Conservation (phyloP, 2,888 invertebrate species). For the Agrotis clavis region DNA sequence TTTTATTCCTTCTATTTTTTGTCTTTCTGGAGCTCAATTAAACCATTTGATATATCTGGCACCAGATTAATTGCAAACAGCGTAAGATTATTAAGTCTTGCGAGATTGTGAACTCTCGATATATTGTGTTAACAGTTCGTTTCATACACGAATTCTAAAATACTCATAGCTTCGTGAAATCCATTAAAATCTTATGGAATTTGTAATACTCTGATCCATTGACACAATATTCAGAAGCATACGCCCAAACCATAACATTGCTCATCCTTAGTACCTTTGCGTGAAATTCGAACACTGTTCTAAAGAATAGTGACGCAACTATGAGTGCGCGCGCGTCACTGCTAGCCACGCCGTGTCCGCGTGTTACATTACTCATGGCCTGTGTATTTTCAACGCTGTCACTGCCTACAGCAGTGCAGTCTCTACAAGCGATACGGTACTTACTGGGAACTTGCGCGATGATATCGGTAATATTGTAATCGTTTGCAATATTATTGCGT, state of each 20-base stretch:
- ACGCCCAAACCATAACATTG: slow-evolving; percentile 6
- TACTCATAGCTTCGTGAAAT: too few relatives aligned
- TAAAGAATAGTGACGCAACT: slow-evolving; percentile 48
- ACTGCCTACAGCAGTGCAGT: slow-evolving; percentile 26
- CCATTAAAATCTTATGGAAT: too few relatives aligned
- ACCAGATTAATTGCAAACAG: too few relatives aligned
- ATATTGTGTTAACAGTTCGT: too few relatives aligned
- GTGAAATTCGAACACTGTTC: slow-evolving; percentile 26
- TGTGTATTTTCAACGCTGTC: slow-evolving; percentile 46
- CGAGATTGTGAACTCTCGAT: too few relatives aligned
- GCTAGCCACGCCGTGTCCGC: slow-evolving; percentile 32
- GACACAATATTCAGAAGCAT: neutral
- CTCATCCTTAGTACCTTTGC: slow-evolving; percentile 17
- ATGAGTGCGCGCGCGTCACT: slow-evolving; percentile 46
- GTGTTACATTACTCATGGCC: slow-evolving; percentile 50
- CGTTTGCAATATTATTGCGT: slow-evolving; percentile 24
- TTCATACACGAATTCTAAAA: too few relatives aligned
- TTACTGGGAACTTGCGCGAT: slow-evolving; percentile 15
- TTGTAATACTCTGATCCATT: too few relatives aligned
- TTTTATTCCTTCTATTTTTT: neutral
- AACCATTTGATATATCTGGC: neutral
- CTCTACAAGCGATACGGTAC: slow-evolving; percentile 24
- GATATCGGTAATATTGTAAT: slow-evolving; percentile 43
- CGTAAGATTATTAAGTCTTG: too few relatives aligned
- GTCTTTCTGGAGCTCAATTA: neutral